Conservation (phyloP, 2,113 vertebrate genomes). For the Recurvirostra avosetta region DNA sequence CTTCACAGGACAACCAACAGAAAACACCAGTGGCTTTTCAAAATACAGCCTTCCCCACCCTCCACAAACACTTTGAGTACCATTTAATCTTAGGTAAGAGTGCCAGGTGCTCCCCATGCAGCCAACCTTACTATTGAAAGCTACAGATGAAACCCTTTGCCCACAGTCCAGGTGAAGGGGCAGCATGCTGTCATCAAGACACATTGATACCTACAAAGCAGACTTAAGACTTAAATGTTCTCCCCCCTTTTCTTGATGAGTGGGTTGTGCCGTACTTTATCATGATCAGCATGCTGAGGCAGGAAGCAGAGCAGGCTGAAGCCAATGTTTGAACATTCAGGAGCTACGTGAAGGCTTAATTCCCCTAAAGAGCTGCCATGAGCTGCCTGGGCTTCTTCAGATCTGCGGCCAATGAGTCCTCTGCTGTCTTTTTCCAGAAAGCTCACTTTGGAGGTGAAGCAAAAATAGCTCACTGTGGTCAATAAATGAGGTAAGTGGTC, state of each 20-base stretch:
- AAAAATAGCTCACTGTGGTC: background rate
- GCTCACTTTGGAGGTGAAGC: background rate
- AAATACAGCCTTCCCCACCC: background rate
- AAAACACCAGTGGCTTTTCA: background rate
- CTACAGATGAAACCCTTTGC: no score
- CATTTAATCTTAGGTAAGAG: background rate
- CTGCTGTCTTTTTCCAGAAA: background rate
- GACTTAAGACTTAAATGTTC: background rate
- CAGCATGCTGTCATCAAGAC: background rate
- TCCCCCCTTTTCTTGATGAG: background rate
- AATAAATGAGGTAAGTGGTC: fast-evolving
- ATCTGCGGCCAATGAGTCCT: background rate
- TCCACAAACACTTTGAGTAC: background rate
- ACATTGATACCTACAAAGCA: background rate
- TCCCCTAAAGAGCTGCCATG: background rate
- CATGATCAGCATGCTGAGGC: background rate
- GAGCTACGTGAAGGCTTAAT: background rate
- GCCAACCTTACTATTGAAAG: background rate
- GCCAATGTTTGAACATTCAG: fast-evolving
- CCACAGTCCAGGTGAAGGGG: background rate
- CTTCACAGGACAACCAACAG: background rate
- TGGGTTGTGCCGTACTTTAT: background rate
- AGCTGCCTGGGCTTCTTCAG: background rate
- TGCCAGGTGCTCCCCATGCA: background rate
- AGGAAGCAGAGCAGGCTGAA: background rate